Evolutionary conservation across 2,113 vertebrate species (phyloP).

Genomic region (Calypte anna): DNA sequence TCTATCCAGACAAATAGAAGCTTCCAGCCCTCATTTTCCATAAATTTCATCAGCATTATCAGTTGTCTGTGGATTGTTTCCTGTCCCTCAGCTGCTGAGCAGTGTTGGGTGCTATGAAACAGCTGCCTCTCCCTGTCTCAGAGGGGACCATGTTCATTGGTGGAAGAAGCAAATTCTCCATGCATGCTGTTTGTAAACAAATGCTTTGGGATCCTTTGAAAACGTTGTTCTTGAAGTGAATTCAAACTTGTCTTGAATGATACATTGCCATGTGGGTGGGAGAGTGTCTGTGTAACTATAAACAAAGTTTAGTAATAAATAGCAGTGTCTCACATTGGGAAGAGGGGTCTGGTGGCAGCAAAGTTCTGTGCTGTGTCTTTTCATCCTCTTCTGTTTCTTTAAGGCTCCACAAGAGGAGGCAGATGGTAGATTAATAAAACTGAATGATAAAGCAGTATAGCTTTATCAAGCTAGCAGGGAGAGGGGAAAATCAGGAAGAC

Average conservation of each 20-base stretch:
- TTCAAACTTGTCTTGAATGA: conserved; percentile 56
- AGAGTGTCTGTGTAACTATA: background rate
- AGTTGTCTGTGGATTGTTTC: background rate
- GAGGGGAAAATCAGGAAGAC: background rate
- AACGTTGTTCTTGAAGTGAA: conserved; percentile 58
- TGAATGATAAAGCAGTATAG: background rate
- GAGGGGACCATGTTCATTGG: background rate
- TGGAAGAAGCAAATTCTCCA: conserved; percentile 15
- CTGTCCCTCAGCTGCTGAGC: conserved; percentile 49
- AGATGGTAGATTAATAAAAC: background rate
- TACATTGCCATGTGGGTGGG: conserved; percentile 42
- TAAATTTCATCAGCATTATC: conserved; percentile 20
- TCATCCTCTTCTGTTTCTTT: conserved; percentile 3
- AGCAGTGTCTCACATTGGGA: background rate
- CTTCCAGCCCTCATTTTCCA: conserved; percentile 22
- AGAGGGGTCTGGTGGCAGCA: conserved; percentile 46
- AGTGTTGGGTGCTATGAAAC: conserved; percentile 10
- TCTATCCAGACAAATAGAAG: background rate
- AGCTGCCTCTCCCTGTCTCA: background rate
- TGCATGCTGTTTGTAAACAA: conserved; percentile 65
- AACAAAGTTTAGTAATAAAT: conserved; percentile 54
- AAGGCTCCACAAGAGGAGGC: background rate
- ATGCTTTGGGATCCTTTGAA: conserved; percentile 55
- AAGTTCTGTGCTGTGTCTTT: conserved; percentile 4
- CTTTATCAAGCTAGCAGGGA: background rate